Base-by-base conservation (phyloP, 2,113 vertebrate species). In the Pterocles gutturalis region DNA sequence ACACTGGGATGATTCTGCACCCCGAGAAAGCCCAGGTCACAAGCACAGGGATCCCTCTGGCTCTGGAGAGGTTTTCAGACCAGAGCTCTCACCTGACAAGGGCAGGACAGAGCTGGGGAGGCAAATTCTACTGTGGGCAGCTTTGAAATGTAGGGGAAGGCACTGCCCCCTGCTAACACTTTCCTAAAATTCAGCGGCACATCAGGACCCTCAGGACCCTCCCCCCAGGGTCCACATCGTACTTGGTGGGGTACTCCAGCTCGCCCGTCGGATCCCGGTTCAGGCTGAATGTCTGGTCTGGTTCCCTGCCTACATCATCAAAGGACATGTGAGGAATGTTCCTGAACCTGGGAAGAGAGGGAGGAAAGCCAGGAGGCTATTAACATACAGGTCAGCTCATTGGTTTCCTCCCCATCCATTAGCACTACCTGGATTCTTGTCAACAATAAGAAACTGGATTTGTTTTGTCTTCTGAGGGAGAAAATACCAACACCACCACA, bases 291-390 rank as follows among this genome's bases (percentile, higher is more conserved):
- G 93, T 99, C 96, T 99, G 99, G 34, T 99, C 99, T 3, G 99
- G 98, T 65, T 99, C 99, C 97, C 98, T 98, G 96, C 98, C 98
- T 10, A 99, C 95, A 58, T 99, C 99, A 77, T 99, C 99, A 85
- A 99, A 99, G 16, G 99, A 99, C 99, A 99, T 99, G 88, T 99
- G 99, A 87, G 99, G 99, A 96, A 99, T 98, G 96, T 99, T 99
- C 98, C 98, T 99, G 97, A 98, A 99, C 90, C 99, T 99, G 92
- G 60, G 48, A 75, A 67, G 81, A 83, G 43, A 20, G 66, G 88
- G 58, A 61, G 38, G 13, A 83, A 73, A 12, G 33, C 3, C 82
- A 48, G 78, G 41, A 31, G 31, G 78, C 57, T 4, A 51, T 51
- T 46, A 92, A 49, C 33, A 22, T 2, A 4, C 49, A 31, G 21